Conservation (phyloP, 64 coral and sea anemone genomes). For the Catalaphyllia jardinei region DNA sequence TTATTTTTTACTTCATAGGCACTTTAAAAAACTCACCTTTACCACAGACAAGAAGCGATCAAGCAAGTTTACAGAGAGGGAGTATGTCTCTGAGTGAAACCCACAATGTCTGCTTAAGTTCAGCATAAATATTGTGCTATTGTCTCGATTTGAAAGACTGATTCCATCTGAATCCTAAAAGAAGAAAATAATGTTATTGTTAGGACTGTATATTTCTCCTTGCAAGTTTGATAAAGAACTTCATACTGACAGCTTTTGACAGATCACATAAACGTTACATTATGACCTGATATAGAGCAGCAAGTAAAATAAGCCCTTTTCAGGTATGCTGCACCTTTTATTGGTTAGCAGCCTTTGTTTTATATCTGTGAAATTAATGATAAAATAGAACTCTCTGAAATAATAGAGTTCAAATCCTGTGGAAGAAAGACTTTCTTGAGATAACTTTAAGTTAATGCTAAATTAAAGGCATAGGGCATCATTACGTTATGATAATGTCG, state of each 20-base stretch:
- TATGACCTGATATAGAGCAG: background rate
- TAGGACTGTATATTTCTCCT: background rate
- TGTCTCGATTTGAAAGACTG: slow-evolving; percentile 91
- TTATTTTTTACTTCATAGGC: too few species aligned
- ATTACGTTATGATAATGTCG: too few species aligned
- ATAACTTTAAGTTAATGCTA: too few species aligned
- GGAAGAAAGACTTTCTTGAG: too few species aligned
- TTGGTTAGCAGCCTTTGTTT: too few species aligned
- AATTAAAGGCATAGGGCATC: too few species aligned
- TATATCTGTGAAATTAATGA: too few species aligned
- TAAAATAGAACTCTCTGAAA: too few species aligned
- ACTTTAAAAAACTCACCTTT: slow-evolving; percentile 71
- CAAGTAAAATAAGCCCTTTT: background rate
- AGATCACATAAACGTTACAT: too few species aligned
- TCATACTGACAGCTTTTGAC: too few species aligned
- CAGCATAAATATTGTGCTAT: slow-evolving; percentile 73
- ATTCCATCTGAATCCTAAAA: slow-evolving; percentile 92
- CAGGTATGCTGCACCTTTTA: too few species aligned
- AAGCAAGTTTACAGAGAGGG: slow-evolving; percentile 85
- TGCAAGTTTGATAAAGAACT: background rate
- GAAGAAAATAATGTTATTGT: background rate
- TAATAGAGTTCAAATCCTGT: too few species aligned
- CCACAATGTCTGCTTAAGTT: slow-evolving; percentile 86
- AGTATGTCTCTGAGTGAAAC: slow-evolving; percentile 97
- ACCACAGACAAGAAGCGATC: slow-evolving; percentile 89